Conservation (phyloP, 2,888 invertebrate genomes). For the Poecilobothrus nobilitatus region DNA sequence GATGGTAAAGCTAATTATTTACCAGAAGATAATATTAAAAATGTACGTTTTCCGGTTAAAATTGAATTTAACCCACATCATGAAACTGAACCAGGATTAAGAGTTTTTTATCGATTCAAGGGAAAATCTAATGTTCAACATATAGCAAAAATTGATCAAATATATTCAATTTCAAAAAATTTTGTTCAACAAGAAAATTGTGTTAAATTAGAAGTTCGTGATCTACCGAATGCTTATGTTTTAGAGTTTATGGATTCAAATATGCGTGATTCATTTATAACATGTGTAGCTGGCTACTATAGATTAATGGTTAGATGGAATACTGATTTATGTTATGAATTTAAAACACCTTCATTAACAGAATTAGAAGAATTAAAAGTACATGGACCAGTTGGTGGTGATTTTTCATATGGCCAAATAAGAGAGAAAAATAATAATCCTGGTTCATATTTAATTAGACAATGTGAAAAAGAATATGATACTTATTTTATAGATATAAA, state of each 20-base stretch:
- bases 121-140: conserved; percentile 55
- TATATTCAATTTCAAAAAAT: conserved; percentile 69
- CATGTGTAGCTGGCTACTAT: conserved; percentile 78
- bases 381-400: conserved; percentile 83
- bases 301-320: conserved; percentile 82
- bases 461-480: conserved; percentile 72
- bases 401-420: conserved; percentile 76
- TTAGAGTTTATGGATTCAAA: conserved; percentile 34
- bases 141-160: conserved; percentile 71
- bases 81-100: conserved; percentile 53
- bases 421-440: conserved; percentile 66
- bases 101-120: conserved; percentile 54
- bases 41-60: conserved; percentile 60
- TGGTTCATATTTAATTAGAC: conserved; percentile 73
- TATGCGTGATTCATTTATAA: conserved; percentile 66
- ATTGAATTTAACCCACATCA: conserved; percentile 58
- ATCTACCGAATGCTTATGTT: conserved; percentile 43
- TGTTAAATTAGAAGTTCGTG: conserved; percentile 59
- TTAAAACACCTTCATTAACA: conserved; percentile 69
- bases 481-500: conserved; percentile 76
- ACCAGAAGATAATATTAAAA: conserved; percentile 51
- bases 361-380: conserved; percentile 65
- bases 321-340: conserved; percentile 76
- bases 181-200: conserved; percentile 47
- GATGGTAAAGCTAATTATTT: conserved; percentile 47